phyloP scores from a whole-genome alignment of 37 sponge, comb jelly and placozoan species.

The Chondrosia reniformis region DNA sequence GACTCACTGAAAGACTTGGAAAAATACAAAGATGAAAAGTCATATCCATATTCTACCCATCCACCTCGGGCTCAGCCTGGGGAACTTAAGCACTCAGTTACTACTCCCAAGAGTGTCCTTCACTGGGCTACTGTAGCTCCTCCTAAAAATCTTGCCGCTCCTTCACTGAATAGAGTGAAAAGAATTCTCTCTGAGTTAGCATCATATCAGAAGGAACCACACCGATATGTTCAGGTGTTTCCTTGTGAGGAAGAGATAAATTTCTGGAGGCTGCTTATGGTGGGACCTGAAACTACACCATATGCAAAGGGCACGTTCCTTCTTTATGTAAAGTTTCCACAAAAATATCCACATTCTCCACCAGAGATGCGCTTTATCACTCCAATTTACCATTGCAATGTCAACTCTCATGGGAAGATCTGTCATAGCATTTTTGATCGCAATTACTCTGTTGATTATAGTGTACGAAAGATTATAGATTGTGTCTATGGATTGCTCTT shows the following conservation, averaged over 20 bases:
- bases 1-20: neutral
- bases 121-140: neutral
- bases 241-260: slow-evolving; percentile 19
- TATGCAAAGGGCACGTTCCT: slow-evolving; percentile 27
- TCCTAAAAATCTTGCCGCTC: slow-evolving; percentile 9
- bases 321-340: slow-evolving; percentile 23
- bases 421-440: slow-evolving; percentile 24
- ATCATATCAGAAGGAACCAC: slow-evolving; percentile 7
- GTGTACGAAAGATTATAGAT: slow-evolving; percentile 13
- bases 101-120: slow-evolving; percentile 1
- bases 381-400: slow-evolving; percentile 43
- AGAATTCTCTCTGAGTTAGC: slow-evolving; percentile 21
- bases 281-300: slow-evolving; percentile 18
- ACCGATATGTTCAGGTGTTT: slow-evolving; percentile 20
- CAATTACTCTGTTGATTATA: slow-evolving; percentile 10
- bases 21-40: neutral
- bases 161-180: neutral
- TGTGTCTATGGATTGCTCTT: slow-evolving; percentile 32
- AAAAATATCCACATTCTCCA: slow-evolving; percentile 12
- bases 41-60: slow-evolving; percentile 10
- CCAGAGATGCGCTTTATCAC: slow-evolving; percentile 39
- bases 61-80: slow-evolving; percentile 15
- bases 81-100: slow-evolving; percentile 15
- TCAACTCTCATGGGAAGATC: slow-evolving; percentile 29
- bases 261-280: slow-evolving; percentile 30